A percentile compares a stretch with the other conserved stretches of the same genome.
phyloP scores from a whole-genome alignment of 2,113 vertebrate genomes.

The Mola mola region DNA sequence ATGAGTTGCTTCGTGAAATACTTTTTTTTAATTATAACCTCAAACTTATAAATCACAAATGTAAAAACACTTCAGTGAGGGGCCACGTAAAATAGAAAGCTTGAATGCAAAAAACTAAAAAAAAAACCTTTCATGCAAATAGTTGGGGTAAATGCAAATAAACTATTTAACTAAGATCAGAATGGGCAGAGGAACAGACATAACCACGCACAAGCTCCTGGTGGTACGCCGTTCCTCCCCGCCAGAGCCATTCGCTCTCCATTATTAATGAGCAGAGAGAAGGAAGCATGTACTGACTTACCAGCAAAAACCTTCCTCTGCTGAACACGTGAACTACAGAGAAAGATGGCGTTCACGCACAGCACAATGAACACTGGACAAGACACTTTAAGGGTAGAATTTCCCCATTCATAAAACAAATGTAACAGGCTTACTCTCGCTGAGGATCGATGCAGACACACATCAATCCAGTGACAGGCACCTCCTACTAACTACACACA shows the following conservation, averaged over 20 bases:
- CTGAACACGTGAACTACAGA: conserved; percentile 32
- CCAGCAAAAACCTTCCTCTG: conserved; percentile 38
- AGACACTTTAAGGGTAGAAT: conserved; percentile 51
- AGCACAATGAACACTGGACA: conserved; percentile 23
- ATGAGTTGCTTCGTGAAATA: no score
- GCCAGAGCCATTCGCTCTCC: conserved; percentile 45
- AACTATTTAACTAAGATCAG: not conserved
- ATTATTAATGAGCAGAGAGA: conserved; percentile 77
- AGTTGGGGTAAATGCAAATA: not conserved
- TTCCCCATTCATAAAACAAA: conserved; percentile 69
- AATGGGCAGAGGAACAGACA: not conserved
- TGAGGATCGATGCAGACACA: conserved; percentile 63
- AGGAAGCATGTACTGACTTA: conserved; percentile 69
- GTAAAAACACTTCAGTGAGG: not conserved
- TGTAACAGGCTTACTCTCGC: conserved; percentile 32
- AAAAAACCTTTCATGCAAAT: not conserved
- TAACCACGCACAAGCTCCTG: conserved; percentile 19
- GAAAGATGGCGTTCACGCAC: no score
- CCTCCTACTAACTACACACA: conserved; percentile 18
- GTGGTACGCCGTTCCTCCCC: conserved; percentile 11
- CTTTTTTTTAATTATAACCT: no score
- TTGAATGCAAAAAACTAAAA: not conserved
- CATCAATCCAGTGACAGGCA: conserved; percentile 30
- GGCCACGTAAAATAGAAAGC: not conserved
- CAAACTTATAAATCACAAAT: not conserved